Percentiles rank a stretch among this genome's conserved stretches.
phyloP scores from a whole-genome alignment of 2,113 vertebrate genomes.

The Morone chrysops region DNA sequence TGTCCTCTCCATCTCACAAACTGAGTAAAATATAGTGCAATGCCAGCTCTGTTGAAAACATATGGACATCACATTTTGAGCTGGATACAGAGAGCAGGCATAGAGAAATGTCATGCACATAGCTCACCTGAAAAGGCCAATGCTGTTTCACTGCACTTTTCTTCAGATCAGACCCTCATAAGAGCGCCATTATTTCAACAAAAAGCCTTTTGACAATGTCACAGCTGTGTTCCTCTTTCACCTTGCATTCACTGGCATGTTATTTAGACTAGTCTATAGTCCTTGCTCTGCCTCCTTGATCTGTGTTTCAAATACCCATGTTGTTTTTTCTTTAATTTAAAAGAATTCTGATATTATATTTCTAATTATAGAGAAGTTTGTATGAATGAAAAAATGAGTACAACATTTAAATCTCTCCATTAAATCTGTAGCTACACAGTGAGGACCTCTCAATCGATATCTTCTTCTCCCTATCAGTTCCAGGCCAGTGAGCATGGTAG shows the following conservation, averaged over 20 bases:
- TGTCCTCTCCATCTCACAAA: conserved; percentile 56
- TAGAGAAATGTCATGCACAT: conserved; percentile 71
- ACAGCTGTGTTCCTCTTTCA: conserved; percentile 22
- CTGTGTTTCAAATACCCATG: neutral
- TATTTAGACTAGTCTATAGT: neutral
- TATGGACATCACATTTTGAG: conserved; percentile 49
- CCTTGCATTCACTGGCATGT: conserved; percentile 9
- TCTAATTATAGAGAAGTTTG: conserved; percentile 61
- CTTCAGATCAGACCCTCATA: conserved; percentile 35
- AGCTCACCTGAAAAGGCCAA: conserved; percentile 74
- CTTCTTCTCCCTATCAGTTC: conserved; percentile 80
- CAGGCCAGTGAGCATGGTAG: conserved; percentile 79
- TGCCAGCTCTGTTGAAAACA: conserved; percentile 52
- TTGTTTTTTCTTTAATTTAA: conserved; percentile 11
- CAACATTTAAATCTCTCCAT: conserved; percentile 75
- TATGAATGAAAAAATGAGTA: conserved; percentile 64
- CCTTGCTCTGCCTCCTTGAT: neutral
- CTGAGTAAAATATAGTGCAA: conserved; percentile 57
- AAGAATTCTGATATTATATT: conserved; percentile 42
- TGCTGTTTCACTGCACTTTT: conserved; percentile 34
- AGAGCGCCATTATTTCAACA: conserved; percentile 42
- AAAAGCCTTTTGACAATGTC: conserved; percentile 34
- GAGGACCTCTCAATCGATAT: conserved; percentile 78
- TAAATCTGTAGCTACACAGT: conserved; percentile 67
- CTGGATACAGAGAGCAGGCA: conserved; percentile 27